A percentile compares a stretch with the other conserved stretches of the same genome.
phyloP scores from a whole-genome alignment of 2,888 invertebrate species.

The Aelia acuminata region DNA sequence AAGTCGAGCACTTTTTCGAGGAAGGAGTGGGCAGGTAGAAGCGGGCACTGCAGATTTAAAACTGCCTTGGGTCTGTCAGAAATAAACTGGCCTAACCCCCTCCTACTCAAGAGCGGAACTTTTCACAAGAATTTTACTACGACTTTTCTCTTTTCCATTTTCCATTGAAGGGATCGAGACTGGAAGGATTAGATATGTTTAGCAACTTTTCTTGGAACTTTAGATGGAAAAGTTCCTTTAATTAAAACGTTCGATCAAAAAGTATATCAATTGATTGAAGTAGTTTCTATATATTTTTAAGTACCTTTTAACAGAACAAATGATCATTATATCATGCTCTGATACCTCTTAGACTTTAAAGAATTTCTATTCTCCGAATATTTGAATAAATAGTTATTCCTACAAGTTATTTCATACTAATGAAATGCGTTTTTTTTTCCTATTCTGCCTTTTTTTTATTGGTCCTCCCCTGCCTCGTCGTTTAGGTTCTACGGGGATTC shows the following conservation, averaged over 20 bases:
- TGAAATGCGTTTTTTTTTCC: too few relatives aligned
- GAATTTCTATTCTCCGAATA: too few relatives aligned
- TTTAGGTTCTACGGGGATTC: too few relatives aligned
- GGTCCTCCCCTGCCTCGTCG: too few relatives aligned
- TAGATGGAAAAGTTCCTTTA: neutral
- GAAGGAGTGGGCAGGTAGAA: neutral
- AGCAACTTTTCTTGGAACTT: neutral
- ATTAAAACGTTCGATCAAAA: neutral
- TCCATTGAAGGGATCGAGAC: neutral
- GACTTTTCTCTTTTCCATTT: neutral
- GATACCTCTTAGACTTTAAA: too few relatives aligned
- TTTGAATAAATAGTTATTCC: too few relatives aligned
- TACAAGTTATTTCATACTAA: too few relatives aligned
- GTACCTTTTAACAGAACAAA: too few relatives aligned
- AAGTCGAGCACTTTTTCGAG: slow-evolving; percentile 33
- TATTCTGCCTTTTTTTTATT: too few relatives aligned
- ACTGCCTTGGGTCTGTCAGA: neutral
- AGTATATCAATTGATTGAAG: too few relatives aligned
- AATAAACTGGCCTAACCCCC: neutral
- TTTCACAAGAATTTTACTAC: slow-evolving; percentile 20
- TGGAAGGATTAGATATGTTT: neutral
- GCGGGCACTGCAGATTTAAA: slow-evolving; percentile 20
- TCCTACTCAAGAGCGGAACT: neutral
- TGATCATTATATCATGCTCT: too few relatives aligned
- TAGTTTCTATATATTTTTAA: too few relatives aligned